Evolutionary conservation across 2,888 invertebrate genomes (phyloP).

Genomic region (Eupeodes luniger): DNA sequence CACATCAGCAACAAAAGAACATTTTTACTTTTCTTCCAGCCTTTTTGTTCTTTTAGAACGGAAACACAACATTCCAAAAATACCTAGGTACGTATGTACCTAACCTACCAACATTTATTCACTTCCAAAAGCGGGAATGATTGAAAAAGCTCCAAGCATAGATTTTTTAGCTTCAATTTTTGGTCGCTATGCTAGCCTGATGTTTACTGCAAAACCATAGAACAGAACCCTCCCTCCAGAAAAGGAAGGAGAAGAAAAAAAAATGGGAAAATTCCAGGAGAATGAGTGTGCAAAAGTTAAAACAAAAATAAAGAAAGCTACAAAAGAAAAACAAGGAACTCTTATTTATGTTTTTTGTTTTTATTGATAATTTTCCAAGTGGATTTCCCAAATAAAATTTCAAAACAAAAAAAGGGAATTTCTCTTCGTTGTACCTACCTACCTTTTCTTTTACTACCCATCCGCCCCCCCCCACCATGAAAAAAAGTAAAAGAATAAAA

Average conservation of each 20-base stretch:
- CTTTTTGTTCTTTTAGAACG: background rate
- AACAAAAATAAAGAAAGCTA: background rate
- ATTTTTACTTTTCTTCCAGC: conserved; percentile 31
- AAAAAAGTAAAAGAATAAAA: background rate
- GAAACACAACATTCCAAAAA: background rate
- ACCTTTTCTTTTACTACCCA: no score
- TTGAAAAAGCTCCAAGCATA: conserved; percentile 47
- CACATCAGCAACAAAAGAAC: conserved; percentile 12
- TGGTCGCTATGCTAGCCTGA: conserved; percentile 15
- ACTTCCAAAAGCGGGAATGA: conserved; percentile 43
- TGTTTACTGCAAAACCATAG: background rate
- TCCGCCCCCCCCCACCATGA: background rate
- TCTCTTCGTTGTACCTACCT: background rate
- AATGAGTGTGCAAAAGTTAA: background rate
- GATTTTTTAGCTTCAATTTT: conserved; percentile 38
- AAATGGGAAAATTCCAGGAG: background rate
- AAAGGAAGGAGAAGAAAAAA: background rate
- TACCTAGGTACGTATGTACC: background rate
- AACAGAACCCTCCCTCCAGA: background rate
- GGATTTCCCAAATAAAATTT: conserved; percentile 48
- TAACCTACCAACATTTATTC: background rate
- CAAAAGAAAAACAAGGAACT: conserved; percentile 31
- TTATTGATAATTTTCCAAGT: conserved; percentile 64
- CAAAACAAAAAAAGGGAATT: conserved; percentile 39
- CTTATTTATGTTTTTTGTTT: conserved; percentile 66